Evolutionary conservation across 2,888 invertebrate species (phyloP).

Genomic region (Ornithoptera priamus): DNA sequence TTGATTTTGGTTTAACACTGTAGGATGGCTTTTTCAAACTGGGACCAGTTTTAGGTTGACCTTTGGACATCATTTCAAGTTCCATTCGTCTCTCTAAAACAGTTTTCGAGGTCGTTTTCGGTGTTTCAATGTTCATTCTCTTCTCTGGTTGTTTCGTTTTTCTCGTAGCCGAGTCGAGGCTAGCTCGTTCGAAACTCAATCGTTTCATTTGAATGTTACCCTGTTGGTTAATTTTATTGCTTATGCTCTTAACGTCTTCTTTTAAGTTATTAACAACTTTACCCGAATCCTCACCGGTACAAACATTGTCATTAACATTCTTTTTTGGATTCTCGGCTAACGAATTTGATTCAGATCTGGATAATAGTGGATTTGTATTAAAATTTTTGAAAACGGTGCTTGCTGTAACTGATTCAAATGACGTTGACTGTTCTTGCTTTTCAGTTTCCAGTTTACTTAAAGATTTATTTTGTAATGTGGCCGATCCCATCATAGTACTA

Average conservation of each 20-base stretch:
- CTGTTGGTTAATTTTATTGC: conserved; percentile 46
- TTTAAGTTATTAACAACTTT: conserved; percentile 33
- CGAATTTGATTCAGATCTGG: conserved; percentile 55
- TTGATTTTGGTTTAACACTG: conserved; percentile 58
- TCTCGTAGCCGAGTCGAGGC: conserved; percentile 70
- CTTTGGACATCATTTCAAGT: conserved; percentile 66
- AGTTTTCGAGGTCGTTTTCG: conserved; percentile 62
- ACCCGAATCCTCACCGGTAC: conserved; percentile 32
- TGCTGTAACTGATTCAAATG: conserved; percentile 53
- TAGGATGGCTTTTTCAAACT: conserved; percentile 53
- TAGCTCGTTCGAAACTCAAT: conserved; percentile 72
- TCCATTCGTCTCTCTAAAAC: conserved; percentile 73
- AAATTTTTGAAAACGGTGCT: conserved; percentile 58
- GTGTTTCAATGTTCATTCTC: conserved; percentile 52
- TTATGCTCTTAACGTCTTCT: conserved; percentile 38
- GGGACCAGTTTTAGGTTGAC: conserved; percentile 48
- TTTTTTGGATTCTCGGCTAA: conserved; percentile 39
- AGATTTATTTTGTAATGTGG: conserved; percentile 43
- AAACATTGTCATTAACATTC: conserved; percentile 31
- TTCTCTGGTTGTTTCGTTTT: conserved; percentile 57
- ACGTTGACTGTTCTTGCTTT: conserved; percentile 53
- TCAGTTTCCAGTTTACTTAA: conserved; percentile 39
- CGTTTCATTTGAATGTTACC: conserved; percentile 71
- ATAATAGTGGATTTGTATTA: conserved; percentile 46
- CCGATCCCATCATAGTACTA: conserved; percentile 47